phyloP scores from a whole-genome alignment of 2,888 invertebrate species.

The Hemistola chrysoprasaria region DNA sequence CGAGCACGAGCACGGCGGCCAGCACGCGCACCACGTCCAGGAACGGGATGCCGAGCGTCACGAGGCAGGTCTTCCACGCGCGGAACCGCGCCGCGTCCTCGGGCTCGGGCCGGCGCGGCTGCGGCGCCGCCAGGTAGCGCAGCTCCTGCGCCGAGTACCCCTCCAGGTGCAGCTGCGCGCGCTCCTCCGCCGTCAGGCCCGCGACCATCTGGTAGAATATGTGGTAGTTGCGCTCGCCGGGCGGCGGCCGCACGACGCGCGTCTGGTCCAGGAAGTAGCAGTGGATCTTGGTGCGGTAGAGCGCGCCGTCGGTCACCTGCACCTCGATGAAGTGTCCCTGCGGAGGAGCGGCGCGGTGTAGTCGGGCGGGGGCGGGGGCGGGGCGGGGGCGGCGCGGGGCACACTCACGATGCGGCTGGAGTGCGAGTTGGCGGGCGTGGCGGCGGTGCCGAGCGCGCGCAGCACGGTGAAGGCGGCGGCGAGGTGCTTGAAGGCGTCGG shows the following conservation, averaged over 20 bases:
- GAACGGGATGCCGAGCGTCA: constrained; percentile 96
- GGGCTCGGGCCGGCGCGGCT: constrained; percentile 75
- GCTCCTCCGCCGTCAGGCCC: constrained; percentile 94
- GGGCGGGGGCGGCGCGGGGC: background rate
- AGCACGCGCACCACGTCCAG: constrained; percentile 95
- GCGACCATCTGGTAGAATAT: constrained; percentile 98
- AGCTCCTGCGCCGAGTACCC: constrained; percentile 92
- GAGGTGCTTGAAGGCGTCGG: constrained; percentile 97
- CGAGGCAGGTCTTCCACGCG: constrained; percentile 95
- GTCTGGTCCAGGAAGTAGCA: constrained; percentile 98
- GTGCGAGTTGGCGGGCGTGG: constrained; percentile 94
- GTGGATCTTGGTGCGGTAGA: constrained; percentile 97
- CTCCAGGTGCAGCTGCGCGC: constrained; percentile 91
- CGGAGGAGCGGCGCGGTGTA: constrained; percentile 27
- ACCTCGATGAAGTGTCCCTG: constrained; percentile 98
- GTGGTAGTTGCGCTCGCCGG: constrained; percentile 96
- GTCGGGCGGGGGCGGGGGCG: background rate
- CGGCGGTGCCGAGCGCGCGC: constrained; percentile 94
- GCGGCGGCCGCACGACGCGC: constrained; percentile 92
- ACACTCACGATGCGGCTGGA: constrained; percentile 93
- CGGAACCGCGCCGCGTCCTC: constrained; percentile 85
- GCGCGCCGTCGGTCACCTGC: constrained; percentile 96
- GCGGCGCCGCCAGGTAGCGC: constrained; percentile 88
- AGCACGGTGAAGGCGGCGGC: constrained; percentile 97
- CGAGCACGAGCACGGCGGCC: constrained; percentile 94